Percentiles rank a stretch among this genome's conserved stretches.
phyloP scores from a whole-genome alignment of 1,140 invertebrate species.

The Adoxophyes honmai region DNA sequence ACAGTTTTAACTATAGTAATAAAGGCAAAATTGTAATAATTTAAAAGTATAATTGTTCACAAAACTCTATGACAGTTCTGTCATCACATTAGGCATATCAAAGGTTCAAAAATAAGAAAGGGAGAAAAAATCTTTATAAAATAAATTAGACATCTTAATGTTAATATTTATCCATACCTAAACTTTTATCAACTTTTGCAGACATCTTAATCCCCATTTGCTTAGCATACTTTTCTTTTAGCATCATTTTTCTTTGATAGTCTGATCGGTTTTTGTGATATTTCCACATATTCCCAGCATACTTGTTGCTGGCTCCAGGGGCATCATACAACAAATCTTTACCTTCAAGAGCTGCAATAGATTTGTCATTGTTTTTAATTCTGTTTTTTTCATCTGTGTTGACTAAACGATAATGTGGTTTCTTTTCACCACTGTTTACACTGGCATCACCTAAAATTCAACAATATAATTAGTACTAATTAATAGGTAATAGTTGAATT shows the following conservation, averaged over 20 bases:
- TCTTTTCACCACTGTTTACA: constrained; percentile 38
- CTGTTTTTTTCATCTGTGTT: constrained; percentile 56
- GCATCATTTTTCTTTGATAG: constrained; percentile 45
- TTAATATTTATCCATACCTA: constrained; percentile 39
- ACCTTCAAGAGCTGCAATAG: constrained; percentile 60
- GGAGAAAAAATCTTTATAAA: no score
- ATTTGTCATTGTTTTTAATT: constrained; percentile 68
- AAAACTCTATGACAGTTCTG: no score
- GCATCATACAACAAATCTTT: constrained; percentile 57
- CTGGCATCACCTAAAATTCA: constrained; percentile 50
- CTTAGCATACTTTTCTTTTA: constrained; percentile 57
- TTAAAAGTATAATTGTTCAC: no score
- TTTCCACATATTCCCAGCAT: constrained; percentile 55
- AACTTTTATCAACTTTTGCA: constrained; percentile 39
- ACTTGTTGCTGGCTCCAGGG: constrained; percentile 38
- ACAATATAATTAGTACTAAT: not conserved
- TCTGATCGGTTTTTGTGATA: constrained; percentile 35
- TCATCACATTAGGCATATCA: no score
- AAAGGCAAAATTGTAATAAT: no score
- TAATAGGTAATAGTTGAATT: no score
- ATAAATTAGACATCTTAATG: no score
- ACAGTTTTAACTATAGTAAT: no score
- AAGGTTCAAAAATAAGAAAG: no score
- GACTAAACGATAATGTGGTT: constrained; percentile 47
- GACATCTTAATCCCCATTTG: constrained; percentile 38